These are phyloP conservation scores for Drosophila insularis DNA, from an alignment of 1,140 invertebrate genomes.

Conservation along the genomic window DNA sequence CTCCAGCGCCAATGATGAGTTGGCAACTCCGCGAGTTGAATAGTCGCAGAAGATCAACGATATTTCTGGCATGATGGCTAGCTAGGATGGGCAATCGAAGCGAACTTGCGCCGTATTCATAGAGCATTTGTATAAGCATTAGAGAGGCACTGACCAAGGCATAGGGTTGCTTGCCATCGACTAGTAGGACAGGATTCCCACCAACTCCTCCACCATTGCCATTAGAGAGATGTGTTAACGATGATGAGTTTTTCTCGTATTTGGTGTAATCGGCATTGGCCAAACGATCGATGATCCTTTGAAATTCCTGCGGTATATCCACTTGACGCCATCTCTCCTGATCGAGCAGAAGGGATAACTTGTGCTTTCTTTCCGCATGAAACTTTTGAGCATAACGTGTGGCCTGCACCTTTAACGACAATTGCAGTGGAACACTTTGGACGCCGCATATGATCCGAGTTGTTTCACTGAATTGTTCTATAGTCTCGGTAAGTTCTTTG, in stretches of 20 bases:
- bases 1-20: constrained; percentile 96
- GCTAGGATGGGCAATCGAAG: constrained; percentile 87
- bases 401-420: constrained; percentile 93
- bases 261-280: constrained; percentile 82
- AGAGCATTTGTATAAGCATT: constrained; percentile 92
- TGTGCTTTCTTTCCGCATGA: constrained; percentile 93
- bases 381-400: constrained; percentile 95
- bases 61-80: constrained; percentile 88
- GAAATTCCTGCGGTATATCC: constrained; percentile 94
- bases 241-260: constrained; percentile 41
- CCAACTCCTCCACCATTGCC: constrained; percentile 25
- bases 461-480: constrained; percentile 90
- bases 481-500: constrained; percentile 89
- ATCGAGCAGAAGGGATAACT: constrained; percentile 92
- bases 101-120: constrained; percentile 94
- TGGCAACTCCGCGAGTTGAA: constrained; percentile 98
- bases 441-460: constrained; percentile 91
- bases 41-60: constrained; percentile 93
- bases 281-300: constrained; percentile 91
- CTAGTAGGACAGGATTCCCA: constrained; percentile 85
- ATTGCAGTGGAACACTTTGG: constrained; percentile 90
- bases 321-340: constrained; percentile 96
- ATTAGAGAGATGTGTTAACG: constrained; percentile 64
- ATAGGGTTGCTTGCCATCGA: constrained; percentile 92
- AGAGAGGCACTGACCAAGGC: constrained; percentile 93